These are phyloP conservation scores for Pituophis catenifer DNA, from an alignment of 2,113 vertebrate species.

Conservation along the genomic window DNA sequence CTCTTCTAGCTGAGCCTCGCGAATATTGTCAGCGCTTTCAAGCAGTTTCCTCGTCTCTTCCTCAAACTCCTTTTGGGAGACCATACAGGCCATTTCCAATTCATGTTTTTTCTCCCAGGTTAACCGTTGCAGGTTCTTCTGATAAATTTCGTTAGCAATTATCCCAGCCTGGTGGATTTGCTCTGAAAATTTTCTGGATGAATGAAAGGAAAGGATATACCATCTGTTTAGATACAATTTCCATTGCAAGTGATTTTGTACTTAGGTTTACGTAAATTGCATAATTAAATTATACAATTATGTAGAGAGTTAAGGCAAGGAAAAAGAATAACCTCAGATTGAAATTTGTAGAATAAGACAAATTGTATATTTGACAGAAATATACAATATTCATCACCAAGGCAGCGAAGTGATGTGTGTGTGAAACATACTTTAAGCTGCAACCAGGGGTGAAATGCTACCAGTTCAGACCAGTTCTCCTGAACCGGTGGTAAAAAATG, in stretches of 20 bases:
- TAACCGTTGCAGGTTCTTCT: slow-evolving; percentile 30
- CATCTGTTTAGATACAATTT: background rate
- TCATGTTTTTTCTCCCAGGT: slow-evolving; percentile 47
- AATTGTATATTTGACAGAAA: background rate
- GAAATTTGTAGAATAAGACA: background rate
- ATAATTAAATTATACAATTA: slow-evolving; percentile 3
- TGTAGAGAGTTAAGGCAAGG: background rate
- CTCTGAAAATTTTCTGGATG: slow-evolving; percentile 46
- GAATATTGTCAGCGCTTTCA: slow-evolving; percentile 34
- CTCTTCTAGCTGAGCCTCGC: slow-evolving; percentile 45
- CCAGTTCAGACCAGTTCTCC: too few species aligned
- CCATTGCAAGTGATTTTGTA: background rate
- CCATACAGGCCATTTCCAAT: slow-evolving; percentile 35
- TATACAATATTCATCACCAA: background rate
- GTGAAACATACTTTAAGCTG: background rate
- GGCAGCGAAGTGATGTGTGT: background rate
- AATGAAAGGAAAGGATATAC: slow-evolving; percentile 10
- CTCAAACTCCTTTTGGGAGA: slow-evolving; percentile 51
- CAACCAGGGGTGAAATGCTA: too few species aligned
- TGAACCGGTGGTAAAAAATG: too few species aligned
- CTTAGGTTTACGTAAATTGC: background rate
- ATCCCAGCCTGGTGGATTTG: slow-evolving; percentile 33
- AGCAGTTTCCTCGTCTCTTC: slow-evolving; percentile 48
- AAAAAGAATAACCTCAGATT: background rate
- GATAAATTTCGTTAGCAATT: slow-evolving; percentile 30